A percentile compares a stretch with the other conserved stretches of the same genome.
phyloP scores from a whole-genome alignment of 1,140 invertebrate species.

The Spodoptera frugiperda region DNA sequence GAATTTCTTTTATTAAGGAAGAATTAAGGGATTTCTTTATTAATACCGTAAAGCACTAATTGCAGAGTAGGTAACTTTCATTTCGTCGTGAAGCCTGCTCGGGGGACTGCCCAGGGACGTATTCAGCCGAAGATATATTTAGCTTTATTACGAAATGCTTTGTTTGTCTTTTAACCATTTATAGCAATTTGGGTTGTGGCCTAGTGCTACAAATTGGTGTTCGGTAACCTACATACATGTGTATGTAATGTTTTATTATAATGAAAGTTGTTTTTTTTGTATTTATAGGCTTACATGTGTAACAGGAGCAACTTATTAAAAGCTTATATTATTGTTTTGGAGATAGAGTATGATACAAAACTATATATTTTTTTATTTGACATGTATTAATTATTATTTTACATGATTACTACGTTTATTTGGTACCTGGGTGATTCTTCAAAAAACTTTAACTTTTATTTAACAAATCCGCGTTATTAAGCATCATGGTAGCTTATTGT shows the following conservation, averaged over 20 bases:
- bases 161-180: constrained; percentile 10
- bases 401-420: too few relatives aligned
- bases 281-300: too few relatives aligned
- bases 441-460: too few relatives aligned
- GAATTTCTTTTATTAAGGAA: constrained; percentile 70
- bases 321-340: too few relatives aligned
- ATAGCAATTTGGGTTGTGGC: neutral
- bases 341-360: too few relatives aligned
- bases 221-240: neutral
- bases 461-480: too few relatives aligned
- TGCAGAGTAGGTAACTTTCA: constrained; percentile 71
- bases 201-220: constrained; percentile 1
- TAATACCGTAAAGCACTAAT: constrained; percentile 75
- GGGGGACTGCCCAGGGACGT: constrained; percentile 61
- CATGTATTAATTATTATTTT: too few relatives aligned
- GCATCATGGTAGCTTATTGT: too few relatives aligned
- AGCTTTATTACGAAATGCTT: constrained; percentile 8
- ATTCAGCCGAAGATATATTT: constrained; percentile 47
- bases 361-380: too few relatives aligned
- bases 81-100: constrained; percentile 63
- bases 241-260: constrained; percentile 2
- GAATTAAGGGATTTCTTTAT: constrained; percentile 76
- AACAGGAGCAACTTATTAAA: too few relatives aligned
- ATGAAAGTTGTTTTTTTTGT: neutral
- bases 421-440: too few relatives aligned